phyloP scores from a whole-genome alignment of 1,140 invertebrate species.

The Saxidomus purpurata region DNA sequence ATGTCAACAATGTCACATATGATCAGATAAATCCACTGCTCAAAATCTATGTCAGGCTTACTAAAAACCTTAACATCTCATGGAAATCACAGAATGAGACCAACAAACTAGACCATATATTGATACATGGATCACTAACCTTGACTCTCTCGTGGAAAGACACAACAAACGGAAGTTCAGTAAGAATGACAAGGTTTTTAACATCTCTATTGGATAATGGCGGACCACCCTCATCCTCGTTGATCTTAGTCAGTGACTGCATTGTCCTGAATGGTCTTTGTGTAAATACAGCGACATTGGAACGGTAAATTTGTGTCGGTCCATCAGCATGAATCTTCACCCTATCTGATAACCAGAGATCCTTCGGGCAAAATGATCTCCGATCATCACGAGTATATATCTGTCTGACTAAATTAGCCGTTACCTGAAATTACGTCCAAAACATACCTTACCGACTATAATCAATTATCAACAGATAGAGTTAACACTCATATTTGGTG shows the following conservation, averaged over 20 bases:
- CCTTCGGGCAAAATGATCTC: conserved; percentile 92
- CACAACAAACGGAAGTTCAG: conserved; percentile 97
- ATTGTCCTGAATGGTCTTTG: conserved; percentile 80
- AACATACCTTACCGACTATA: too few species aligned
- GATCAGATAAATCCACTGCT: too few species aligned
- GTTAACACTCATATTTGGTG: too few species aligned
- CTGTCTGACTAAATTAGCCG: conserved; percentile 92
- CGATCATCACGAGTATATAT: conserved; percentile 93
- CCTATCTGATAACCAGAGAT: conserved; percentile 92
- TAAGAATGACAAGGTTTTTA: conserved; percentile 94
- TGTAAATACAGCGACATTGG: conserved; percentile 78
- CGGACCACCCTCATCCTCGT: conserved; percentile 90
- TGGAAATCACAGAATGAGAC: too few species aligned
- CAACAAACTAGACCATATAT: too few species aligned
- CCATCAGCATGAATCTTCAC: conserved; percentile 89
- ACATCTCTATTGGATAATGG: conserved; percentile 96
- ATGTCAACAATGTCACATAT: too few species aligned
- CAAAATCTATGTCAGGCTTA: too few species aligned
- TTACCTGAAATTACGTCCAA: conserved; percentile 88
- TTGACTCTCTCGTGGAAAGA: conserved; percentile 95
- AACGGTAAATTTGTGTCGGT: conserved; percentile 82
- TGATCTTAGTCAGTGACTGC: conserved; percentile 77
- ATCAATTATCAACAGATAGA: too few species aligned
- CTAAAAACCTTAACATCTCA: too few species aligned
- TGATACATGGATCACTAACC: conserved; percentile 75